Evolutionary conservation across 2,113 vertebrate genomes (phyloP).

Genomic region (Brachypodius melanocephalos): DNA sequence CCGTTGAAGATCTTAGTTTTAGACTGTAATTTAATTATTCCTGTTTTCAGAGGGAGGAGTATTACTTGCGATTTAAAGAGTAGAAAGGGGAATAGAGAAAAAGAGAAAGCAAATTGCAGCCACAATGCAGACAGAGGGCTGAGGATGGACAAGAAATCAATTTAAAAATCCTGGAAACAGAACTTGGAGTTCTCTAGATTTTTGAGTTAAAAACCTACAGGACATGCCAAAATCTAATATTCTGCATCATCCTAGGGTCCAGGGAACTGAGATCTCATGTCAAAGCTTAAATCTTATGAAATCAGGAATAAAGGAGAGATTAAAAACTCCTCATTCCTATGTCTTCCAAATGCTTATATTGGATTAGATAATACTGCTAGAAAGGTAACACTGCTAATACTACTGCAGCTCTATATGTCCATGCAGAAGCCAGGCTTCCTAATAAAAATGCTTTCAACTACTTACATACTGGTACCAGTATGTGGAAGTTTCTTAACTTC

Average conservation of each 20-base stretch:
- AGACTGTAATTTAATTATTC: not conserved
- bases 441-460: conserved; percentile 33
- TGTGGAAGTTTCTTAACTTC: not conserved
- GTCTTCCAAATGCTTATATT: not conserved
- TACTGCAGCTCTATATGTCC: not conserved
- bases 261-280: not conserved
- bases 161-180: not conserved
- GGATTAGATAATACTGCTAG: not conserved
- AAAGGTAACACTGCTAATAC: not conserved
- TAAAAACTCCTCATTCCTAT: not conserved
- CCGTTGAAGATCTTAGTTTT: not conserved
- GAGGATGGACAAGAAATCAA: not conserved
- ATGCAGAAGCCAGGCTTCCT: not conserved
- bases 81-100: not conserved
- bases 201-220: not conserved
- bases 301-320: not conserved
- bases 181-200: not conserved
- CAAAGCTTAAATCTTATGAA: not conserved
- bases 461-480: not conserved
- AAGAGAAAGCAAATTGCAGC: not conserved
- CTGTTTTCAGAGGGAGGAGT: not conserved
- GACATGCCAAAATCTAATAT: not conserved
- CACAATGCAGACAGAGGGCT: not conserved
- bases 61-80: not conserved
- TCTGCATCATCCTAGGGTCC: not conserved